These are phyloP conservation scores for Astropecten irregularis DNA, from an alignment of 53 echinoderm and acorn worm genomes.

Conservation along the genomic window DNA sequence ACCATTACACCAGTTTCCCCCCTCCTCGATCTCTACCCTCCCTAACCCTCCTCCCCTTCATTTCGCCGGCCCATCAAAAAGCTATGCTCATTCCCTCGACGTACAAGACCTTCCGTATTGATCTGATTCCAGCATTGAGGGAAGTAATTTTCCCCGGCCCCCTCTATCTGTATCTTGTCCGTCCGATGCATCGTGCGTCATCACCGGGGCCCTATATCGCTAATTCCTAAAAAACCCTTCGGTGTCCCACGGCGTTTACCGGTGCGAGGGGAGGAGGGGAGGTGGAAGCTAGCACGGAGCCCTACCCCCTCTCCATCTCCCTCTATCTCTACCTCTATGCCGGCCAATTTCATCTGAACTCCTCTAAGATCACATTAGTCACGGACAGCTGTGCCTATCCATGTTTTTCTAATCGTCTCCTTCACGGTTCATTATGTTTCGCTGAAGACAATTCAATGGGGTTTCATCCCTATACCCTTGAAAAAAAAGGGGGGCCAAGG, in stretches of 20 bases:
- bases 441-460: too few species aligned
- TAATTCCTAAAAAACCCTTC: constrained; percentile 3
- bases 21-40: background rate
- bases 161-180: constrained; percentile 32
- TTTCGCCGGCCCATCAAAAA: background rate
- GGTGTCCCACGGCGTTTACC: background rate
- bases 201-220: constrained; percentile 18
- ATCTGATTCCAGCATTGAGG: background rate
- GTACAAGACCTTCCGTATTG: background rate
- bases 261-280: background rate
- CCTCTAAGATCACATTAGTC: constrained; percentile 29
- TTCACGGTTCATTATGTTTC: background rate
- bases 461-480: background rate
- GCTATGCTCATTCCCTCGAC: background rate
- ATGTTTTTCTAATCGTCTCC: background rate
- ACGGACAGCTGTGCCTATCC: constrained; percentile 6
- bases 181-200: constrained; percentile 39
- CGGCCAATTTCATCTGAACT: background rate
- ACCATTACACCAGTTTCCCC: background rate
- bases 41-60: background rate
- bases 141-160: background rate
- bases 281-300: too few species aligned
- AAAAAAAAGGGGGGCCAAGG: background rate
- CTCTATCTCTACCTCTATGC: background rate
- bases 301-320: background rate